Evolutionary conservation across 2,888 invertebrate genomes (phyloP), one percentile per base, ranked within the genome.

Genomic region (Yponomeuta sedellus): DNA sequence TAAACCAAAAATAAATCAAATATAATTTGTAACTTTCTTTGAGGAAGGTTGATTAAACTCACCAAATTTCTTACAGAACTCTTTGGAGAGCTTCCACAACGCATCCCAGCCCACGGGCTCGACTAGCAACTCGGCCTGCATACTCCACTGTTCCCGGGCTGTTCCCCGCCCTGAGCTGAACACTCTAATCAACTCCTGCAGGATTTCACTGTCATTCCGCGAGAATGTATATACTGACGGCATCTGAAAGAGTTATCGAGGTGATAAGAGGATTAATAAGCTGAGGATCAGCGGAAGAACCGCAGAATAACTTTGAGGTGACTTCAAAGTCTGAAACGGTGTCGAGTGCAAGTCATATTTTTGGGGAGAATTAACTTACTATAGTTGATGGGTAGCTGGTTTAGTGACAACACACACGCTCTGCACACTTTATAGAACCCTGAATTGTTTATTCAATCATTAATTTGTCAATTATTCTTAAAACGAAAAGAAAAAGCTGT

Each of bases 91-190:
- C 79, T 94, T 94, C 95, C 95, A 95, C 10, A 95, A 73, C 0
- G 94, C 94, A 73, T 94, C 93, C 95, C 95, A 95, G 0, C 94
- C 95, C 0, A 91, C 92, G 0, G 93, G 93, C 72, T 95, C 94
- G 1, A 94, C 81, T 0, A 92, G 81, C 39, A 94, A 73, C 73
- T 94, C 94, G 0, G 92, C 90, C 57, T 89, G 86, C 64, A 84
- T 71, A 61, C 79, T 80, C 90, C 91, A 91, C 68, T 90, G 90
- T 67, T 91, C 90, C 0, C 80, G 77, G 1, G 86, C 83, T 0
- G 85, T 86, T 5, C 86, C 84, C 0, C 83, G 78, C 0, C 84
- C 85, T 0, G 82, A 77, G 68, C 80, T 83, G 70, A 89, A 87
- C 44, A 91, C 84, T 1, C 78, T 72, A 25, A 87, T 69, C 52